Conservation (phyloP, 2,113 vertebrate species). For the Rhinolophus sinicus region DNA sequence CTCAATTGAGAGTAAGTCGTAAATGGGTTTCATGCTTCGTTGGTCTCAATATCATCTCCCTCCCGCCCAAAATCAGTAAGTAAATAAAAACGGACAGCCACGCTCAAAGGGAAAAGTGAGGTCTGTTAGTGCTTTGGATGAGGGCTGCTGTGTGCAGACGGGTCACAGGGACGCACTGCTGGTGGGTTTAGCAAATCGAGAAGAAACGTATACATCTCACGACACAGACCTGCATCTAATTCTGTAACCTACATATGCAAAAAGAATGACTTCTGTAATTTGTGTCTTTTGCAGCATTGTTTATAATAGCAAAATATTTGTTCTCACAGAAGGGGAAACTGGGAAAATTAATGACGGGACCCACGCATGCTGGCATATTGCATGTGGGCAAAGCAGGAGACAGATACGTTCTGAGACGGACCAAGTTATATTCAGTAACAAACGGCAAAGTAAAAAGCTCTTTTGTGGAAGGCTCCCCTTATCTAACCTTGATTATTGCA, state of each 20-base stretch:
- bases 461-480: background rate
- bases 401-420: background rate
- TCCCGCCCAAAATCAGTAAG: conserved; percentile 50
- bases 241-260: background rate
- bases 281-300: background rate
- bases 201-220: fast-evolving
- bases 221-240: background rate
- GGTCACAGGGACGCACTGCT: fast-evolving
- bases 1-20: conserved; percentile 80
- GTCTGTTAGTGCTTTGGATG: fast-evolving
- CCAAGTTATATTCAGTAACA: background rate
- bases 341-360: background rate
- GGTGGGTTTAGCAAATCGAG: background rate
- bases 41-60: conserved; percentile 76
- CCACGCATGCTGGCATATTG: fast-evolving
- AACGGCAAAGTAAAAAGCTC: background rate
- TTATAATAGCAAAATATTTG: background rate
- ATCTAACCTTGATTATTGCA: background rate
- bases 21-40: conserved; percentile 86
- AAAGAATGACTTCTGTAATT: background rate
- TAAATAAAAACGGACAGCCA: conserved; percentile 20
- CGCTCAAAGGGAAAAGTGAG: background rate
- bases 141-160: fast-evolving
- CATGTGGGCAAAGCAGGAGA: background rate
- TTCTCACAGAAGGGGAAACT: background rate